Evolutionary conservation across 2,888 invertebrate species (phyloP), one percentile per base, ranked within the genome.

Genomic region (Autographa gamma): DNA sequence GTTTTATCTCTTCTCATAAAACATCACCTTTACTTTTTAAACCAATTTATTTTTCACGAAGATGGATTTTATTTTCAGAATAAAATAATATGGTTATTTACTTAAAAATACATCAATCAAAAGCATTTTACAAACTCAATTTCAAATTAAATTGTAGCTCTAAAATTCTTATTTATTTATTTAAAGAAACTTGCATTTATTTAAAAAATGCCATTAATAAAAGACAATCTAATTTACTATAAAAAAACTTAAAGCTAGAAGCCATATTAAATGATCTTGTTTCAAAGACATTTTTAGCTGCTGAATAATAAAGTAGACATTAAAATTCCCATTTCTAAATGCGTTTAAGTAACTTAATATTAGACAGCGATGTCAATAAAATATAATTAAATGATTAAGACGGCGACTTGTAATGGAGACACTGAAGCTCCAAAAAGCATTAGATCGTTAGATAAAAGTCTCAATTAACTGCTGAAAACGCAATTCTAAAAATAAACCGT

Each of bases 1-100:
- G 73, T 73, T 79, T 83, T 80, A 86, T 86, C 63, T 80, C 14
- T 32, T 18, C 18, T 58, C 25, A 38, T 56, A 63, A 61, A 74
- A 7, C 41, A 43, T 19, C 2, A 41, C 7, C 11, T 7, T 6
- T 31, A 56, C 34, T 11, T 11, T 9, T 38, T 11, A 2, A 38
- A 38, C 2, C 38, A 38, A 38, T 38, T 11, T 38, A 38, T 38
- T 38, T 38, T 38, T 38, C 1, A 11, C 8, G 8, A 38, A 38
- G 11, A 11, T 38, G 11, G 38, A 38, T 38, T 11, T 38, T 8
- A 9, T 38, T 9, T 9, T 11, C 38, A 11, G 38, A 11, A 8
- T 5, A 34, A 34, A 34, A 8, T 34, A 34, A 34, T 34, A 34
- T 34, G 8, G 34, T 34, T 34, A 34, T 34, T 34, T 34, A 34